Evolutionary conservation across 2,113 vertebrate genomes (phyloP), one percentile per base, ranked within the genome.

Genomic region (Ovis canadensis): DNA sequence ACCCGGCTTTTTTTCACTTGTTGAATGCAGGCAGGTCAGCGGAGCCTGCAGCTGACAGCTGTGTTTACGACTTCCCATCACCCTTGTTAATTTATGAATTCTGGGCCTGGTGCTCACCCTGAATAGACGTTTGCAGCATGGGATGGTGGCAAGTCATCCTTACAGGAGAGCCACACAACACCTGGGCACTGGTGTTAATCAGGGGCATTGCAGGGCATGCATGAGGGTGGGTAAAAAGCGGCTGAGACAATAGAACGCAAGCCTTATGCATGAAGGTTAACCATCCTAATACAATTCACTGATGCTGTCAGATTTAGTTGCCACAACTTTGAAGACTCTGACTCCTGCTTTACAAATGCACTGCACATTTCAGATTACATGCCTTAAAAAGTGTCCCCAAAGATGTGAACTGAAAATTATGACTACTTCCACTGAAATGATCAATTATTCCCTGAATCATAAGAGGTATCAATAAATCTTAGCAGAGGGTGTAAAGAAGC

Each of bases 71-170:
- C 16, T 90, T 84, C 48, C 0, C 3, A 87, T 40, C 89, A 54
- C 55, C 50, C 64, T 92, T 54, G 23, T 84, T 91, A 96, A 83
- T 55, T 92, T 97, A 78, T 8, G 77, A 92, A 62, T 87, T 82
- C 52, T 55, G 1, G 52, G 78, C 31, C 48, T 64, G n/a, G 3
- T 23, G 36, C 62, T 97, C 83, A 60, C n/a, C 57, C 90, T 80
- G 80, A 87, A 45, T 57, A 59, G 93, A n/a, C 1, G 21, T 87
- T 57, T 62, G 27, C 31, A 52, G 43, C 45, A 45, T 0, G 5
- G 48, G 78, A 57, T 31, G 77, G 62, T 9, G 33, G n/a, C 19
- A 14, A 29, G 60, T 67, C 74, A 43, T 33, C 52, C n/a, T 57
- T 33, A 3, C 67, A 54, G 29, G 88, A 92, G 11, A 80, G 62